phyloP scores from a whole-genome alignment of 2,113 vertebrate species.

The Butorides virescens region DNA sequence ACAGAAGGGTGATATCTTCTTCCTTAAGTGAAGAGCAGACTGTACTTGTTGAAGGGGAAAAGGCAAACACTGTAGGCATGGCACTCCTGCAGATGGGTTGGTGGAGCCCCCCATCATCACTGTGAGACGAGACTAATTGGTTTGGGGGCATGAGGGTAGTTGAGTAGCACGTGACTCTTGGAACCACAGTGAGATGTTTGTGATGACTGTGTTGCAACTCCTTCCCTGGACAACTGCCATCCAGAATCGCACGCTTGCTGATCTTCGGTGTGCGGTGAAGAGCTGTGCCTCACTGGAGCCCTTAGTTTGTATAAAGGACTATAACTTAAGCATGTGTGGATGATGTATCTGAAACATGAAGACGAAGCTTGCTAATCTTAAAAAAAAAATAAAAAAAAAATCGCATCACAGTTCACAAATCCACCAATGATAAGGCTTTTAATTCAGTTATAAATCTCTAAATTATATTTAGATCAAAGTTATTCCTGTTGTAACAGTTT shows the following conservation, averaged over 20 bases:
- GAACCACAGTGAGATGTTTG: background rate
- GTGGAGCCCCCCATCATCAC: rapidly evolving
- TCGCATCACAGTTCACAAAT: background rate
- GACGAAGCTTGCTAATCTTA: background rate
- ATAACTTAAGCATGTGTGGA: background rate
- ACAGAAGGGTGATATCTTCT: background rate
- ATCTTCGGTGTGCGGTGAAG: background rate
- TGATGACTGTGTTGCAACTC: background rate
- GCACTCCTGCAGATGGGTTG: background rate
- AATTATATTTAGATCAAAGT: background rate
- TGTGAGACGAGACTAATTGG: background rate
- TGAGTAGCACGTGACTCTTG: background rate
- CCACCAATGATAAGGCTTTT: background rate
- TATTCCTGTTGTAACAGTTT: background rate
- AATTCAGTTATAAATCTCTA: background rate
- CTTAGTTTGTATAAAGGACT: background rate
- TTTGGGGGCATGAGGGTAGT: background rate
- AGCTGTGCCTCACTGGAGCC: background rate
- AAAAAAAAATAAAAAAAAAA: background rate
- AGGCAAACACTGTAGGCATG: background rate
- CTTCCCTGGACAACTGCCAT: background rate
- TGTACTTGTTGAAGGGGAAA: background rate
- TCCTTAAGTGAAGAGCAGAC: background rate
- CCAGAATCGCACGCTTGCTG: background rate
- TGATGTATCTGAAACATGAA: background rate